phyloP scores from a whole-genome alignment of 2,113 vertebrate species.

The Misgurnus anguillicaudatus region DNA sequence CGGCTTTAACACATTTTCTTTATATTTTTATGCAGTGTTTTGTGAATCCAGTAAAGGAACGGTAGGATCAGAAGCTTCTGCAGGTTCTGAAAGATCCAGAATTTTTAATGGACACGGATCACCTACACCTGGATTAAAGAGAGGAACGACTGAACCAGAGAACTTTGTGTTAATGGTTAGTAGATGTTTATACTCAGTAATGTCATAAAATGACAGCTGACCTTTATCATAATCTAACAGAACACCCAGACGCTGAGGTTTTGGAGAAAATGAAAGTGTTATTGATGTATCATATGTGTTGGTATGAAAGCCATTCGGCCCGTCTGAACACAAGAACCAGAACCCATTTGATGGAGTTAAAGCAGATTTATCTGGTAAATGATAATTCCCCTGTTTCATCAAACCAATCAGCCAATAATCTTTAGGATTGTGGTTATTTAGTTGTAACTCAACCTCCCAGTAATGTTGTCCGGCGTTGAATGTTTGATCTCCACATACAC shows the following conservation, averaged over 20 bases:
- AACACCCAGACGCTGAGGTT: constrained; percentile 57
- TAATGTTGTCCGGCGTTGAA: constrained; percentile 60
- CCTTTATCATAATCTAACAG: constrained; percentile 53
- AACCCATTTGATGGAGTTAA: constrained; percentile 46
- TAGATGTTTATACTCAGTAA: constrained; percentile 34
- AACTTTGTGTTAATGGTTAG: constrained; percentile 45
- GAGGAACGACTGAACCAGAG: constrained; percentile 53
- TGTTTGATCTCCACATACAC: constrained; percentile 48
- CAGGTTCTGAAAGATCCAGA: not conserved
- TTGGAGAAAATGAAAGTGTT: not conserved
- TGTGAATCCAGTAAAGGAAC: not conserved
- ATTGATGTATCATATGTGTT: constrained; percentile 49
- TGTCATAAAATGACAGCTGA: constrained; percentile 63
- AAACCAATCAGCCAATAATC: constrained; percentile 68
- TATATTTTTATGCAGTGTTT: no score
- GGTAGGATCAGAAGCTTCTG: not conserved
- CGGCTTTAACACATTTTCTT: no score
- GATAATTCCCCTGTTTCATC: not conserved
- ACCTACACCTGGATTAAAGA: constrained; percentile 66
- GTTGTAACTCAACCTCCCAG: constrained; percentile 63
- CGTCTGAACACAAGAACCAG: constrained; percentile 65
- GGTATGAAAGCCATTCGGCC: constrained; percentile 2
- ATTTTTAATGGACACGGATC: not conserved
- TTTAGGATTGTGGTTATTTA: rapidly evolving
- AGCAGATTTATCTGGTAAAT: rapidly evolving